phyloP scores from a whole-genome alignment of 2,113 vertebrate genomes.

The Hassar affinis region DNA sequence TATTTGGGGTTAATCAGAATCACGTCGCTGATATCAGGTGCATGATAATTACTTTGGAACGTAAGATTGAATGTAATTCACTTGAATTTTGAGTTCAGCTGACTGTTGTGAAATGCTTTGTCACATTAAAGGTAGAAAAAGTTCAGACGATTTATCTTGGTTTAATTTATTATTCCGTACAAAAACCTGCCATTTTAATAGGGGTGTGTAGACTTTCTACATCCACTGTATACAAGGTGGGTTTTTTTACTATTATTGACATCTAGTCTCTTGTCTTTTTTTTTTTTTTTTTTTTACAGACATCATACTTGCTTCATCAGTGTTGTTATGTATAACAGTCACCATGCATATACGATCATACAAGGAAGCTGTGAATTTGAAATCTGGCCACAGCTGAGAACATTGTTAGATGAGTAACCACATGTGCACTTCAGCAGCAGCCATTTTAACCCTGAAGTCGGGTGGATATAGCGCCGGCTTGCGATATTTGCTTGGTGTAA shows the following conservation, averaged over 20 bases:
- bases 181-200: not conserved
- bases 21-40: not conserved
- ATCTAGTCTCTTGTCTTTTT: not conserved
- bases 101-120: not conserved
- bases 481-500: slow-evolving; percentile 51
- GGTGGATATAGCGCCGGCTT: slow-evolving; percentile 40
- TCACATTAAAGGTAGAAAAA: not conserved
- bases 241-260: not conserved
- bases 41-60: not conserved
- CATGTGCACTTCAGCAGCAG: not conserved
- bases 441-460: slow-evolving; percentile 12
- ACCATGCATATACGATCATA: not conserved
- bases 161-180: not conserved
- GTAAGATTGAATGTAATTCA: not conserved
- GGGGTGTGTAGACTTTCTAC: not conserved
- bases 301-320: not conserved
- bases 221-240: too few relatives aligned
- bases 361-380: not conserved
- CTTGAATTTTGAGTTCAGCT: not conserved
- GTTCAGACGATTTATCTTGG: not conserved
- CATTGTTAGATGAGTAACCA: slow-evolving; percentile 7
- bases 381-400: not conserved
- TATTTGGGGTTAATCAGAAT: not conserved
- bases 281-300: too few relatives aligned
- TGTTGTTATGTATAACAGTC: not conserved